Evolutionary conservation across 2,113 vertebrate species (phyloP), one percentile per base, ranked within the genome.

Genomic region (Nycticryphes semicollaris): DNA sequence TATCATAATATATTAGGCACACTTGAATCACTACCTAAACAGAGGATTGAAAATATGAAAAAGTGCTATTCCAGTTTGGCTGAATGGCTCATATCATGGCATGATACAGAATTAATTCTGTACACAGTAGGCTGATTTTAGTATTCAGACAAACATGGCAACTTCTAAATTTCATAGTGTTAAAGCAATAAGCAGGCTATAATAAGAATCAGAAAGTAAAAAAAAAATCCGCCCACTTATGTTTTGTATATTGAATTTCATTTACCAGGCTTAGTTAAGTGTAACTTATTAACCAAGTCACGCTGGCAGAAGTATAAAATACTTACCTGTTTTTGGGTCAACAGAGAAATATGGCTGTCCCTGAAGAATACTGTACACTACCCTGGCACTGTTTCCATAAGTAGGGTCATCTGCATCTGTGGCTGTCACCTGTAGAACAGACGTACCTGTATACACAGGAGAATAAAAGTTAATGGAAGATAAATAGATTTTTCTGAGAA

Each of bases 291-390:
- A 31, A 4, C 14, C 27, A 69, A 84, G 39, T 22, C 8, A 12
- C 33, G 66, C 15, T 5, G n/a, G 50, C 14, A 73, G 20, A 81
- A 77, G 84, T 23, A 28, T 39, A 62, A 51, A 50, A 30, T 47
- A 77, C 96, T 11, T 48, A 99, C 99, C 99, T 98, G 99, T 99
- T 98, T 99, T 99, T 64, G 99, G 99, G 94, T 99, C 99, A 66
- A 99, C 99, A 5, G 99, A 99, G 97, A 99, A 99, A 97, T 99
- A 99, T 81, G 99, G 99, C 95, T 99, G 99, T 97, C 99, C 99
- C 96, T 99, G 99, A 67, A 99, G 98, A 95, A 99, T 99, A 77
- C 99, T 99, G 96, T 99, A 99, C 56, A 99, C 99, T 66, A 99
- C 99, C 14, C 98, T 98, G 45, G 99, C 99, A 4, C 99, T 99